Percentiles rank a stretch among this genome's conserved stretches.
These are phyloP conservation scores for Nothobranchius kuhntae DNA, from an alignment of 2,113 vertebrate genomes.

Conservation along the genomic window DNA sequence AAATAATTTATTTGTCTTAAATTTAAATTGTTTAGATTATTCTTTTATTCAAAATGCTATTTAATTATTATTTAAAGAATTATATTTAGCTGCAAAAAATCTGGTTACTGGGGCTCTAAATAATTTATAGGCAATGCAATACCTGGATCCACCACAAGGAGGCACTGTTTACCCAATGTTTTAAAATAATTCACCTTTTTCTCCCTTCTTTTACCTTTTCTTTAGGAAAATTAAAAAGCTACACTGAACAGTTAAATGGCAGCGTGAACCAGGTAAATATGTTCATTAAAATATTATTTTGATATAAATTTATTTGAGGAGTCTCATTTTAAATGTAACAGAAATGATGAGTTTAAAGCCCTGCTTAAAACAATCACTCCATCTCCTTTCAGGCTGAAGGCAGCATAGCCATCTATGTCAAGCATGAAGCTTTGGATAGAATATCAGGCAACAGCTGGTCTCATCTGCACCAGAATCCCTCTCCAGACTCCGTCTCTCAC, in stretches of 20 bases:
- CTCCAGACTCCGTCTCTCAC: conserved; percentile 52
- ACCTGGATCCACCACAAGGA: conserved; percentile 22
- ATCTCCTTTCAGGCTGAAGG: conserved; percentile 57
- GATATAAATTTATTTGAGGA: background rate
- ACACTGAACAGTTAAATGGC: conserved; percentile 60
- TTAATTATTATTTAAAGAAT: too few relatives aligned
- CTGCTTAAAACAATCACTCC: background rate
- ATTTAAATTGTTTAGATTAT: too few relatives aligned
- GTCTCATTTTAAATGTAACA: background rate
- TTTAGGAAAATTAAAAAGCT: conserved; percentile 45
- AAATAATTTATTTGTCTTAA: too few relatives aligned
- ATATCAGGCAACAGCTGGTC: conserved; percentile 39
- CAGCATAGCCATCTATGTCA: conserved; percentile 65
- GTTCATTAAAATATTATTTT: background rate
- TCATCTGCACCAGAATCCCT: conserved; percentile 49
- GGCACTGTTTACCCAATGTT: conserved; percentile 26
- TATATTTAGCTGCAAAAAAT: background rate
- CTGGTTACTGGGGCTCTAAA: too few relatives aligned
- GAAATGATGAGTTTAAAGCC: background rate
- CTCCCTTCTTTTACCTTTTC: conserved; percentile 5
- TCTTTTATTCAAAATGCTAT: too few relatives aligned
- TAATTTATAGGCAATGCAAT: background rate
- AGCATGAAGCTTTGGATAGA: conserved; percentile 55
- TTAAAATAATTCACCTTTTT: background rate
- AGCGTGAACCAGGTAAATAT: conserved; percentile 64